Base-by-base conservation (phyloP, 2,888 invertebrate species). In the Ligdia adustata region DNA sequence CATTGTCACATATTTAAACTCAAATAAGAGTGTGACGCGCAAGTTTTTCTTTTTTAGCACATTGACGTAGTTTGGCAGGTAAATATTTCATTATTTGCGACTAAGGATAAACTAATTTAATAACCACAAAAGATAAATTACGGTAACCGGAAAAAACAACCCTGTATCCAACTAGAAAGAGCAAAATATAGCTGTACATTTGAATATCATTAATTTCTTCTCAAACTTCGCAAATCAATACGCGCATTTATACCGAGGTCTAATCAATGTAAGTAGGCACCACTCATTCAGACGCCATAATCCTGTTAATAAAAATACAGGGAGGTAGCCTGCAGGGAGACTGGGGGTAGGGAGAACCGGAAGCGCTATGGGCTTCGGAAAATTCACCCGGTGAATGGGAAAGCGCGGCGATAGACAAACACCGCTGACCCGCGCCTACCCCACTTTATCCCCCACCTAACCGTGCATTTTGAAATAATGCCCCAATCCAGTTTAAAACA, bases 391-490 rank as follows among this genome's bases (percentile, higher is more conserved):
- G 79, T 88, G 88, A 88, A 87, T 86, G 86, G 83, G 79, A 87
- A 88, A 88, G 77, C 87, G 85, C 84, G 79, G 83, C 83, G 82
- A 86, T 89, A 90, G 89, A 89, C 87, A 89, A 89, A 88, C 89
- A 86, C 65, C 67, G 69, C 78, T 83, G 83, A 86, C 88, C 85
- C 79, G 76, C 69, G 66, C 64, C 70, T 6, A 16, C 37, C 58
- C 57, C 48, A 22, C 33, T 22, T 11, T 12, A 60, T 62, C 67
- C 69, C 65, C 76, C 60, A 57, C 69, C 67, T 62, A 75, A 72
- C 77, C 80, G 79, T 80, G 73, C 84, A 83, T 83, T 87, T 85
- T 82, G 82, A 88, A 89, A 86, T 86, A 86, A 87, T 86, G 75
- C 82, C 73, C 57, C 74, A 69, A 68, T 7, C 22, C n/a, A 22